phyloP scores from a whole-genome alignment of 1,140 invertebrate genomes.

The Thaumatotibia leucotreta region DNA sequence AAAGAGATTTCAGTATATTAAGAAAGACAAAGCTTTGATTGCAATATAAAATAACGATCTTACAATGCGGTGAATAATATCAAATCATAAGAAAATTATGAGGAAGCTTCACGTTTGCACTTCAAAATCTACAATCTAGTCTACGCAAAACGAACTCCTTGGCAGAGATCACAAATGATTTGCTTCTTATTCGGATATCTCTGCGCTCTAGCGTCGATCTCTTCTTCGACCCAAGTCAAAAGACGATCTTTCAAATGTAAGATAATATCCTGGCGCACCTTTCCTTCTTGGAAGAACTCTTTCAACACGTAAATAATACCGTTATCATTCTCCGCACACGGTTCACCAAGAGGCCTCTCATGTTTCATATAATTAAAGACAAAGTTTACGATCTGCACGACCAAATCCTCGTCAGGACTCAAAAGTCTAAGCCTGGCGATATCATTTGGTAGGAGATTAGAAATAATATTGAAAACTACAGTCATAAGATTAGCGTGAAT shows the following conservation, averaged over 20 bases:
- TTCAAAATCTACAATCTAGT: background rate
- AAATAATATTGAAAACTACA: conserved; percentile 51
- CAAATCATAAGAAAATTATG: too few relatives aligned
- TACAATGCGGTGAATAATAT: too few relatives aligned
- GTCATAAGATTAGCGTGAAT: conserved; percentile 59
- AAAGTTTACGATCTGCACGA: conserved; percentile 58
- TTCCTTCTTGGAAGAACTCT: conserved; percentile 67
- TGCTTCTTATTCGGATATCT: conserved; percentile 45
- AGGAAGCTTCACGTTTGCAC: too few relatives aligned
- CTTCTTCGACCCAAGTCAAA: conserved; percentile 38
- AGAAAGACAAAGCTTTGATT: too few relatives aligned
- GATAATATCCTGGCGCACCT: conserved; percentile 51
- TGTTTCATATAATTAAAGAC: conserved; percentile 65
- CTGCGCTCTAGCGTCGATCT: conserved; percentile 32
- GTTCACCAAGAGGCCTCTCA: conserved; percentile 49
- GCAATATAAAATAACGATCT: too few relatives aligned
- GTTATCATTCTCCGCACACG: conserved; percentile 43
- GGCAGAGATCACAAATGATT: conserved; percentile 44
- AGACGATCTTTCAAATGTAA: conserved; percentile 46
- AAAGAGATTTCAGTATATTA: too few relatives aligned
- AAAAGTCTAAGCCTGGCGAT: conserved; percentile 50
- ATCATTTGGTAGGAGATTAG: conserved; percentile 47
- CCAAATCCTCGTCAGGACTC: conserved; percentile 59
- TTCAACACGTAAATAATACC: conserved; percentile 52
- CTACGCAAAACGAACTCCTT: conserved; percentile 45